Evolutionary conservation across 2,113 vertebrate genomes (phyloP).

Genomic region (Tretioscincus oriximinensis): DNA sequence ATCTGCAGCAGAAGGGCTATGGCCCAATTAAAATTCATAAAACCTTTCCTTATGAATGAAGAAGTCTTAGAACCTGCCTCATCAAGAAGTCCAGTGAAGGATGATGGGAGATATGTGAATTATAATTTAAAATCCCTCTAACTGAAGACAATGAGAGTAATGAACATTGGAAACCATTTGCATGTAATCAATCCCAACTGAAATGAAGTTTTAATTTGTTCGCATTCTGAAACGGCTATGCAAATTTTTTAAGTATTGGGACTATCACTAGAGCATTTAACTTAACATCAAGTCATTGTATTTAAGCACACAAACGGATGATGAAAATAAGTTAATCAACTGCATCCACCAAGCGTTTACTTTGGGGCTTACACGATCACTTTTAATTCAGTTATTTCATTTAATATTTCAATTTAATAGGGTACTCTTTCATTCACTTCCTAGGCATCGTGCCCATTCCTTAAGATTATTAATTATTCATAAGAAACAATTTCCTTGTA

Average conservation of each 20-base stretch:
- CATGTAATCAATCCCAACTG: conserved; percentile 65
- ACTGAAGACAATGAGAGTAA: conserved; percentile 65
- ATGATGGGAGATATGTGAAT: conserved; percentile 57
- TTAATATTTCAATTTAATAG: conserved; percentile 75
- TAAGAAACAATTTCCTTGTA: conserved; percentile 60
- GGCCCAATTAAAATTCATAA: conserved; percentile 61
- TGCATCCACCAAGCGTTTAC: conserved; percentile 57
- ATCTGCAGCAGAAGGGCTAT: conserved; percentile 57
- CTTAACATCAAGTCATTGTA: conserved; percentile 67
- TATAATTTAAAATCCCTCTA: conserved; percentile 57
- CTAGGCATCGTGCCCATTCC: conserved; percentile 70
- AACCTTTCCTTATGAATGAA: conserved; percentile 54
- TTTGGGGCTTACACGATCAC: conserved; percentile 58
- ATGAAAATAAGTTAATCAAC: conserved; percentile 66
- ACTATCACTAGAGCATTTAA: conserved; percentile 68
- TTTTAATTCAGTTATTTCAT: conserved; percentile 73
- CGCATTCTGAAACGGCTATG: conserved; percentile 64
- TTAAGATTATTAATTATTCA: conserved; percentile 68
- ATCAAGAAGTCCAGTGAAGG: conserved; percentile 65
- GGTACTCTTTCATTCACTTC: conserved; percentile 67
- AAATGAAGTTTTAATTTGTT: conserved; percentile 72
- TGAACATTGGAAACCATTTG: conserved; percentile 67
- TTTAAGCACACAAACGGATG: conserved; percentile 67
- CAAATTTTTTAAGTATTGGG: conserved; percentile 67
- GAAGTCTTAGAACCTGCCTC: conserved; percentile 54